A percentile compares a stretch with the other conserved stretches of the same genome.
phyloP scores from a whole-genome alignment of 53 echinoderm and acorn worm genomes.

The Patiria pectinifera region DNA sequence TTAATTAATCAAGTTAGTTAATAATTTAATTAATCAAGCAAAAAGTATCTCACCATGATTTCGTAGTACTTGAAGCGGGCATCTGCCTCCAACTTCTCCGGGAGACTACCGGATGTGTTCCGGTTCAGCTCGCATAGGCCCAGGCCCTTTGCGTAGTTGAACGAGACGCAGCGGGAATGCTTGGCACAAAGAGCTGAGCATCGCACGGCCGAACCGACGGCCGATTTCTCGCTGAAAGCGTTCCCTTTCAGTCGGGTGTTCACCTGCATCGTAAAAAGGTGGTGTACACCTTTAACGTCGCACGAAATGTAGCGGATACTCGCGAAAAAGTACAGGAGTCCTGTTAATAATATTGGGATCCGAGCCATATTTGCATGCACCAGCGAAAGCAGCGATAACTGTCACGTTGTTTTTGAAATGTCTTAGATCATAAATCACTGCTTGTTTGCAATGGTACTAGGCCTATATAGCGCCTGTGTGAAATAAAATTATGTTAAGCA shows the following conservation, averaged over 20 bases:
- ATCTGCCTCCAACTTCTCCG: background rate
- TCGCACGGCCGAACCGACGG: slow-evolving; percentile 1
- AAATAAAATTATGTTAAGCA: no score
- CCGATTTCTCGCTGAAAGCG: background rate
- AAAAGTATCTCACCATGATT: slow-evolving; percentile 1
- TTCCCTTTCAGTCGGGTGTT: background rate
- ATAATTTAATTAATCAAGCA: no score
- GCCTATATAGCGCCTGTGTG: no score
- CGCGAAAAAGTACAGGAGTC: background rate
- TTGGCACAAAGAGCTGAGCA: slow-evolving; percentile 31
- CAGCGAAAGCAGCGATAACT: background rate
- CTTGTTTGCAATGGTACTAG: no score
- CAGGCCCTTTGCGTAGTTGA: slow-evolving; percentile 23
- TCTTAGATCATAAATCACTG: no score
- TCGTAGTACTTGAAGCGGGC: slow-evolving; percentile 22
- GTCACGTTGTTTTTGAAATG: no score
- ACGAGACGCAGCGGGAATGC: background rate
- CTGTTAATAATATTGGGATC: background rate
- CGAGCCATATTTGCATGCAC: background rate
- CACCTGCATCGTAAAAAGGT: background rate
- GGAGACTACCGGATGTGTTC: background rate
- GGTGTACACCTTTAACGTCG: background rate
- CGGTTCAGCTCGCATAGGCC: slow-evolving; percentile 29
- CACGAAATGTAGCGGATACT: background rate
- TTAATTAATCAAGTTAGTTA: no score